A percentile compares a stretch with the other conserved stretches of the same genome.
Conservation (phyloP, 2,113 vertebrate genomes). For the Festucalex cinctus region DNA sequence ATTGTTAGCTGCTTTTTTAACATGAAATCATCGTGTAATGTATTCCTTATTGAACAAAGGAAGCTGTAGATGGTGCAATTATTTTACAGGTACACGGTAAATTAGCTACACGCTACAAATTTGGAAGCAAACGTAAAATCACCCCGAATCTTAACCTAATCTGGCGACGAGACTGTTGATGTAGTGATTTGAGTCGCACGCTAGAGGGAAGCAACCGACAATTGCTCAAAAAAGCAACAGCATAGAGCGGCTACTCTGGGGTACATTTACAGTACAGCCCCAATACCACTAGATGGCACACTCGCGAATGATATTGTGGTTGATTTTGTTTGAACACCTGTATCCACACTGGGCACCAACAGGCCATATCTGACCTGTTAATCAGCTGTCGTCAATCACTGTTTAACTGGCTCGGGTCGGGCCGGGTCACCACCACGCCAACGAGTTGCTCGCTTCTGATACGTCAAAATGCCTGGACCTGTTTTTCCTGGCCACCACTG, state of each 20-base stretch:
- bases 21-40: no score
- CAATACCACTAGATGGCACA: conserved; percentile 41
- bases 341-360: conserved; percentile 44
- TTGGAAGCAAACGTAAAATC: background rate
- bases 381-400: conserved; percentile 50
- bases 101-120: fast-evolving
- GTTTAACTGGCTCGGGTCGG: conserved; percentile 25
- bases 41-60: background rate
- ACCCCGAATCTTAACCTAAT: background rate
- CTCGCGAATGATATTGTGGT: conserved; percentile 6
- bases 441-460: conserved; percentile 18
- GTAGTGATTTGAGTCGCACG: background rate
- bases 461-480: conserved; percentile 23
- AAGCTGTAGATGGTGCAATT: fast-evolving
- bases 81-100: background rate
- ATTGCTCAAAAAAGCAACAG: background rate
- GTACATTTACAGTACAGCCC: background rate
- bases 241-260: background rate
- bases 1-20: background rate
- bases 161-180: background rate
- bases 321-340: conserved; percentile 66
- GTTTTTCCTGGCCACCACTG: background rate
- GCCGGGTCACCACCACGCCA: conserved; percentile 25
- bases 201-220: conserved; percentile 40
- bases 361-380: conserved; percentile 43